These are phyloP conservation scores for Coturnix japonica DNA, from an alignment of 2,113 vertebrate genomes.

Conservation along the genomic window DNA sequence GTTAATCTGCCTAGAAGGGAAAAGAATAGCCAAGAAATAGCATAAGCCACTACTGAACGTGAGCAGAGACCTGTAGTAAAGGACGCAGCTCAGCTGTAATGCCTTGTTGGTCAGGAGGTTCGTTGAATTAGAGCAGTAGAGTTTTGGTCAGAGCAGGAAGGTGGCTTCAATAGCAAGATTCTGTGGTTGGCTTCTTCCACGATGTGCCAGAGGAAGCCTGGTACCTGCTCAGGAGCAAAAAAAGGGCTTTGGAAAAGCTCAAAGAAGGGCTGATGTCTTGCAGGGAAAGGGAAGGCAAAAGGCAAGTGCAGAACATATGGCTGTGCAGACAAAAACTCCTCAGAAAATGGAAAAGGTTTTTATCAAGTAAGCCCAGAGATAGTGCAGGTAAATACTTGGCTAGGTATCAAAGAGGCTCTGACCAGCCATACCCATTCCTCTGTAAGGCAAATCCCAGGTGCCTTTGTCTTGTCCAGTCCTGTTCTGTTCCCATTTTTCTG, in stretches of 20 bases:
- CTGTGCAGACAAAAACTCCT: background rate
- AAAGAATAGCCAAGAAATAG: background rate
- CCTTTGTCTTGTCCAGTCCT: background rate
- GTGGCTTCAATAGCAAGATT: background rate
- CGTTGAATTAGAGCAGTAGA: background rate
- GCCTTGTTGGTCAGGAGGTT: background rate
- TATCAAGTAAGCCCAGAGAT: background rate
- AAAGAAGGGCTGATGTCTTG: background rate
- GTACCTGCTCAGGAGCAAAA: background rate
- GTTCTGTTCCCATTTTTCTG: fast-evolving
- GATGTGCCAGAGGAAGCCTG: background rate
- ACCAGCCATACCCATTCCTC: background rate
- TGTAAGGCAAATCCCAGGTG: background rate
- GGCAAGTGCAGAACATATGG: background rate
- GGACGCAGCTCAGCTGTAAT: background rate
- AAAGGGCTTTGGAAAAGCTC: background rate
- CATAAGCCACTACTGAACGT: background rate
- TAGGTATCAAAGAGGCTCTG: background rate
- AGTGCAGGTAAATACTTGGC: background rate
- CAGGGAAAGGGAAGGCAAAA: background rate
- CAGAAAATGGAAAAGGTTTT: background rate
- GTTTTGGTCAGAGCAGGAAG: background rate
- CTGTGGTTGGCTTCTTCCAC: background rate
- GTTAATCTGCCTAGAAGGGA: background rate
- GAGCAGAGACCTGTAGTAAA: background rate